A percentile compares a stretch with the other conserved stretches of the same genome.
Conservation (phyloP, 2,888 invertebrate genomes). For the Caenorhabditis sp. region DNA sequence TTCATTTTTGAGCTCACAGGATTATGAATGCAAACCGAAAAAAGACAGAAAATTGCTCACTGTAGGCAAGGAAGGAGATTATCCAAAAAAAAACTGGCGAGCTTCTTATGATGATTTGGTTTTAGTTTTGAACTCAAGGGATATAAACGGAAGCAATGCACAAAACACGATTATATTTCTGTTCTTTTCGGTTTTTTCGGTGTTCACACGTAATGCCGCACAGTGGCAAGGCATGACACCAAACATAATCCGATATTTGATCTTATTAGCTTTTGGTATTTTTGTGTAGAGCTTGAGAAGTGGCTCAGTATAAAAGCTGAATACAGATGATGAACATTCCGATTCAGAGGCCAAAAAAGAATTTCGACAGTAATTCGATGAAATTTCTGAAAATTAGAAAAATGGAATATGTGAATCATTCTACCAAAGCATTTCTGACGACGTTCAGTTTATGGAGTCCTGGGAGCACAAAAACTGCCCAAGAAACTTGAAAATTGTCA, state of each 20-base stretch:
- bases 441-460: background rate
- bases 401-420: too few species aligned
- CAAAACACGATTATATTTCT: constrained; percentile 3
- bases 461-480: background rate
- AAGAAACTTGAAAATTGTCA: background rate
- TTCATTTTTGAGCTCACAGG: background rate
- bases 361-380: too few species aligned
- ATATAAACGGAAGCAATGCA: background rate
- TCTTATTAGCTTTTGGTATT: constrained; percentile 24
- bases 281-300: constrained; percentile 10
- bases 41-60: background rate
- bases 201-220: constrained; percentile 2
- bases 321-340: too few species aligned
- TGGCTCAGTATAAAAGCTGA: background rate
- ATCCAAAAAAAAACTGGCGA: background rate
- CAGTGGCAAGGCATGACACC: background rate
- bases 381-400: too few species aligned
- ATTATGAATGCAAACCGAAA: background rate
- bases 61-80: constrained; percentile 7
- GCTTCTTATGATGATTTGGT: background rate
- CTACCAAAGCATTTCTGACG: too few species aligned
- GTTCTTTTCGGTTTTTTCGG: background rate
- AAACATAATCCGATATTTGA: background rate
- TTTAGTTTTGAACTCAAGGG: background rate
- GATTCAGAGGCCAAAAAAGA: too few species aligned